Evolutionary conservation across 1,140 invertebrate species (phyloP).

Genomic region (Drosophila parvula): DNA sequence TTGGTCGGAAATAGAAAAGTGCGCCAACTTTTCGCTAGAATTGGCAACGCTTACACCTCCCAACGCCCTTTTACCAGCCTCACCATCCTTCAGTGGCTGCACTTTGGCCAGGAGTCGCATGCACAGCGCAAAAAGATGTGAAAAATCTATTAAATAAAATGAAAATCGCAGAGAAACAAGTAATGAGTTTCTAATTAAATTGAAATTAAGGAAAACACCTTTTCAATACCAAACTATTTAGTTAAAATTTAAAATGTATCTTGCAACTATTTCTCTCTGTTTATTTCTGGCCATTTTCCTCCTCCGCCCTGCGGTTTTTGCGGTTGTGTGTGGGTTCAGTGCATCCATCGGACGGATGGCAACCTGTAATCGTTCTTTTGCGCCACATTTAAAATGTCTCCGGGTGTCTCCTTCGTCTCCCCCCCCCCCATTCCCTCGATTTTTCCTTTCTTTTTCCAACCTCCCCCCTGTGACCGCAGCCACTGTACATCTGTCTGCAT

Average conservation of each 20-base stretch:
- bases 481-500: conserved; percentile 54
- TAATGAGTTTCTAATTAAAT: neutral
- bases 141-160: neutral
- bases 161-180: neutral
- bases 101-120: conserved; percentile 29
- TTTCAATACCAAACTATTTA: neutral
- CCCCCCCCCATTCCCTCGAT: neutral
- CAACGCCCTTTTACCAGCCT: neutral
- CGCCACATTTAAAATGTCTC: conserved; percentile 82
- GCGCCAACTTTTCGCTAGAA: conserved; percentile 81
- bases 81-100: conserved; percentile 33
- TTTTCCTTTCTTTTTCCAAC: neutral
- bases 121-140: neutral
- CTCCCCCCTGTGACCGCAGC: conserved; percentile 1
- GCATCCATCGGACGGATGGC: conserved; percentile 62
- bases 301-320: conserved; percentile 59
- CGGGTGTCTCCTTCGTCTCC: conserved; percentile 59
- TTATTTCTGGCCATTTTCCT: neutral
- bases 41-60: conserved; percentile 78
- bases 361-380: conserved; percentile 82
- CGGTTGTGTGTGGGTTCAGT: conserved; percentile 53
- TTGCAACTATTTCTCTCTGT: neutral
- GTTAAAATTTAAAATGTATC: neutral
- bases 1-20: conserved; percentile 76
- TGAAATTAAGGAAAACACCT: too few relatives aligned